phyloP scores from a whole-genome alignment of 2,797 vertebrate genomes.

The Parotocinclus haroldoi region DNA sequence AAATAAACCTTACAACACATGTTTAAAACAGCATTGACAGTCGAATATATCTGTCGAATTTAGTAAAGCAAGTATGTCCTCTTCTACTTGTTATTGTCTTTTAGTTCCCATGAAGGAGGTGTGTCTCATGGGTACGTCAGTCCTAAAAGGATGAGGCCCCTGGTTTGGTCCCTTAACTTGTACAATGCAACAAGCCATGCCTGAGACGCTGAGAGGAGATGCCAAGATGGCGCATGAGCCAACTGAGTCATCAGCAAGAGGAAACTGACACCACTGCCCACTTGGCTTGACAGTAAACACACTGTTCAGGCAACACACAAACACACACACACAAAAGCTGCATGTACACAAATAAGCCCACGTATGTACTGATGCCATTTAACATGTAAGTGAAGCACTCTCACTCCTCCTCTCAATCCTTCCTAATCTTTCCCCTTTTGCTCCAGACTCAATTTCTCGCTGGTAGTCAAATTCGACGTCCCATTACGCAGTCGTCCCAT shows the following conservation, averaged over 20 bases:
- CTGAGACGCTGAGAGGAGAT: conserved; percentile 14
- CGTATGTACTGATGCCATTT: conserved; percentile 13
- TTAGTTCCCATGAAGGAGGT: too few relatives aligned
- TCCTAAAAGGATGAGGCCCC: too few relatives aligned
- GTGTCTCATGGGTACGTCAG: too few relatives aligned
- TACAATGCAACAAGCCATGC: conserved; percentile 11
- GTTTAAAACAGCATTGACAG: too few relatives aligned
- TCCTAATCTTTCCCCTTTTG: neutral
- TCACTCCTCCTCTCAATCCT: neutral
- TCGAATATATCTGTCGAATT: too few relatives aligned
- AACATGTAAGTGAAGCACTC: conserved; percentile 8
- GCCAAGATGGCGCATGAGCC: conserved; percentile 47
- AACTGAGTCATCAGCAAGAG: conserved; percentile 66
- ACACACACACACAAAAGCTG: conserved; percentile 16
- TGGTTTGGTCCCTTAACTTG: neutral
- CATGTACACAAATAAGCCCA: conserved; percentile 9
- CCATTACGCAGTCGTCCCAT: conserved; percentile 14
- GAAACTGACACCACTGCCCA: conserved; percentile 62
- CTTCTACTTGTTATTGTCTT: too few relatives aligned
- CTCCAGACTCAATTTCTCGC: neutral
- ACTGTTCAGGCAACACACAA: conserved; percentile 10
- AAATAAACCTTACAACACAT: too few relatives aligned
- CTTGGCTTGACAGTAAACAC: conserved; percentile 53
- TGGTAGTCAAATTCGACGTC: conserved; percentile 15
- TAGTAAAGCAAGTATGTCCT: too few relatives aligned